Evolutionary conservation across 2,113 vertebrate species (phyloP).

Genomic region (Eurystomus gularis): DNA sequence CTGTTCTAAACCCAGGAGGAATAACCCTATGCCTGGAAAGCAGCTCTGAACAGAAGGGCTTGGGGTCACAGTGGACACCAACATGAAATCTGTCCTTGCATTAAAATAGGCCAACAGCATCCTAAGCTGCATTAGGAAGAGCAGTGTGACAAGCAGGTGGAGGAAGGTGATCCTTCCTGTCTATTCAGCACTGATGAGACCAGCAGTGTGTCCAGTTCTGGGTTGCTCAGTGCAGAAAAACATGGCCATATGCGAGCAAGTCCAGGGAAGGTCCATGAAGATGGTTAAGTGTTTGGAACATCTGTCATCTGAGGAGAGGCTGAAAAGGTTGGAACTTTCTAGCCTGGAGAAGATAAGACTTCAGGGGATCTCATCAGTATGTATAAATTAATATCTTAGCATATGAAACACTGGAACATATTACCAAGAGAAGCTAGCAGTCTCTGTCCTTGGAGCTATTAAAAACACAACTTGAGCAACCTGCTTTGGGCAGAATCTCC

Average conservation of each 20-base stretch:
- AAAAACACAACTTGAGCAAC: neutral
- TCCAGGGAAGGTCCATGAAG: rapidly evolving
- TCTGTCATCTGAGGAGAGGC: neutral
- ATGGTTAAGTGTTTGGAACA: neutral
- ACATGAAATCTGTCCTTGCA: neutral
- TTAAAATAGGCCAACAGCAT: neutral
- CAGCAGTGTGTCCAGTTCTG: neutral
- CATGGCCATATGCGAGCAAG: rapidly evolving
- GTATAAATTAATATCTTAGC: neutral
- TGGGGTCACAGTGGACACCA: no score
- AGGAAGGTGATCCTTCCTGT: neutral
- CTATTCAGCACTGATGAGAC: neutral
- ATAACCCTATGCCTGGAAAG: neutral
- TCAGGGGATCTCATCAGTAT: no score
- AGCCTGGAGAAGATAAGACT: neutral
- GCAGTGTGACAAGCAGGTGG: neutral
- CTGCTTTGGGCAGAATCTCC: neutral
- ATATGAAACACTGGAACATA: neutral
- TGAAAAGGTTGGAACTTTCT: neutral
- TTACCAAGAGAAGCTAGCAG: neutral
- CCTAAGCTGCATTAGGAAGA: neutral
- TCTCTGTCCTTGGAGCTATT: neutral
- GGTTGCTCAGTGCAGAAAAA: neutral
- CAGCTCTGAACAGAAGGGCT: neutral
- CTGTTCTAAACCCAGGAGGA: neutral